phyloP scores from a whole-genome alignment of 2,888 invertebrate species.

The Orchesella flavescens region DNA sequence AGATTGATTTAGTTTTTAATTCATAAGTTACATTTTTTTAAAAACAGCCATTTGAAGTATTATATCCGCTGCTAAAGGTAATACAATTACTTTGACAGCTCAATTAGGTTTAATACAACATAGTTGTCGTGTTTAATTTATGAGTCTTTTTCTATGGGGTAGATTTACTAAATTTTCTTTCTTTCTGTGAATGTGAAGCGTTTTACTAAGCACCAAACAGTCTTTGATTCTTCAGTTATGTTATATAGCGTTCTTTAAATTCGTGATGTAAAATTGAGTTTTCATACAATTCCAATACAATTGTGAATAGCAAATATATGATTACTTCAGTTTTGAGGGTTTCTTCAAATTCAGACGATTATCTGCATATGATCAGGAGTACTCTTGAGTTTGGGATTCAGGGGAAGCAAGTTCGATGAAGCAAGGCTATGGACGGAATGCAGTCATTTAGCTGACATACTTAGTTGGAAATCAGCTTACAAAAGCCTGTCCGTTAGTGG shows the following conservation, averaged over 20 bases:
- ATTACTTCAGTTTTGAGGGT: too few species aligned
- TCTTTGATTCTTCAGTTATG: constrained; percentile 24
- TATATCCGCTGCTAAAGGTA: too few species aligned
- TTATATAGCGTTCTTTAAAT: not conserved
- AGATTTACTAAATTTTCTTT: not conserved
- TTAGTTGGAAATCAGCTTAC: not conserved
- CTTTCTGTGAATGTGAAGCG: constrained; percentile 14
- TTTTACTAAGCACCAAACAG: constrained; percentile 44
- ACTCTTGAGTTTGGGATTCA: not conserved
- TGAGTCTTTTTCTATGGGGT: not conserved
- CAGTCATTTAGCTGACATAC: not conserved
- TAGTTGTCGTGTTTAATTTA: not conserved
- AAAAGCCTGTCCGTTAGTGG: too few species aligned
- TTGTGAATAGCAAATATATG: too few species aligned
- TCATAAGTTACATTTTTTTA: too few species aligned
- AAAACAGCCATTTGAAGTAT: too few species aligned
- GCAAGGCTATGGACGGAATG: not conserved
- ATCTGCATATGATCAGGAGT: not conserved
- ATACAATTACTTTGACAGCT: too few species aligned
- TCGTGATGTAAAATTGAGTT: too few species aligned
- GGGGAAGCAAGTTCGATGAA: not conserved
- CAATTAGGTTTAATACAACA: too few species aligned
- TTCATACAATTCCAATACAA: too few species aligned
- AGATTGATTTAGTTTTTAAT: too few species aligned
- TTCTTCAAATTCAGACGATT: too few species aligned